Evolutionary conservation across 2,797 vertebrate species (phyloP), one percentile per base, ranked within the genome.

Genomic region (Malurus leucopterus): DNA sequence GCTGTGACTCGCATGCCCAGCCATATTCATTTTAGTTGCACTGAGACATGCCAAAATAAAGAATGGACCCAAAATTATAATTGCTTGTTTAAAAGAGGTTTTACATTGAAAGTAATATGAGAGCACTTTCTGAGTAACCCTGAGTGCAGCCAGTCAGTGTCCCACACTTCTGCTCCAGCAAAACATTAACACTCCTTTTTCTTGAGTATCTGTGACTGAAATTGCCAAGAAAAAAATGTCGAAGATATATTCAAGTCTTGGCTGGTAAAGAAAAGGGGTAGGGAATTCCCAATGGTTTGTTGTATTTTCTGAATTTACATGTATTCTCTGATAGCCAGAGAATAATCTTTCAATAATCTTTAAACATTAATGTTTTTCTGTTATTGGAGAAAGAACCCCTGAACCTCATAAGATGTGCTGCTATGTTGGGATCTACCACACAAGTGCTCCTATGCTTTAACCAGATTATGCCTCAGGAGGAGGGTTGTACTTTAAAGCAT

Each of bases 71-170:
- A 71, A 58, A 93, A 58, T 21, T 13, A 1, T 41, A 70, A 30
- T 36, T 54, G 17, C 24, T 34, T 61, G 2, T 54, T 85, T 72
- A 72, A 61, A 15, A 29, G n/a, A 55, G 11, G 3, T 59, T 85
- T 85, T 29, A 15, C 9, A 6, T 5, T 64, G n/a, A n/a, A 71
- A 57, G 21, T 41, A 0, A 23, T 19, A 16, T 59, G 55, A 59
- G 65, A 67, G 5, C 6, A 11, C 30, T 67, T 70, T 5, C 38
- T 54, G 22, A 26, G 5, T 23, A 84, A 57, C 32, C 9, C 6
- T 13, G 40, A 41, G n/a, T 58, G n/a, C 29, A 81, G 18, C 7
- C 9, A 27, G 13, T 74, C 1, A 0, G 10, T 1, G 4, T 65
- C 20, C 26, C 24, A 72, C 1, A 6, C 17, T 73, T 15, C 34